Conservation (phyloP, 2,113 vertebrate species). For the Labeo rohita region DNA sequence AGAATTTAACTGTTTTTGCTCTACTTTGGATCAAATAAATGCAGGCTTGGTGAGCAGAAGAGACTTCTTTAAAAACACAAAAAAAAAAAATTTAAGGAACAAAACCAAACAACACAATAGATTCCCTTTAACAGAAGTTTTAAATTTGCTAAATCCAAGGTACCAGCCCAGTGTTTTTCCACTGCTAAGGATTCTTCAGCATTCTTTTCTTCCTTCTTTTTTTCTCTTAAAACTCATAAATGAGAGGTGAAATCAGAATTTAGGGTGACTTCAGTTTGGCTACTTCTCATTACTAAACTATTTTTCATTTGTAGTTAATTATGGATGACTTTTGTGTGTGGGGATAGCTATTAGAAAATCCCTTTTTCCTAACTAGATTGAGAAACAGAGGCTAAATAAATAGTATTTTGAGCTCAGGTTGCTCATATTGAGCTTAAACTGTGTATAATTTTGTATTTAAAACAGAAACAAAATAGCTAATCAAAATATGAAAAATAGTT, state of each 20-base stretch:
- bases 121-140: background rate
- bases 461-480: background rate
- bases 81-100: no score
- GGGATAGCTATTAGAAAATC: background rate
- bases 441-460: slow-evolving; percentile 17
- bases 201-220: background rate
- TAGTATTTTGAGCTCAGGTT: background rate
- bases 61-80: no score
- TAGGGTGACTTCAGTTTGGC: background rate
- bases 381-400: background rate
- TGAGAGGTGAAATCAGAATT: background rate
- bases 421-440: slow-evolving; percentile 33
- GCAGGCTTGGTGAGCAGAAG: no score
- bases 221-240: background rate
- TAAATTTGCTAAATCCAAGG: background rate
- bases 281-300: background rate
- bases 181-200: background rate
- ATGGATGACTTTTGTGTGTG: slow-evolving; percentile 1
- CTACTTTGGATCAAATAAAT: no score
- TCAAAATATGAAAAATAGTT: background rate
- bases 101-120: no score
- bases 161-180: background rate
- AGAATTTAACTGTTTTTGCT: no score
- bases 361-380: background rate
- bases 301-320: background rate